Percentiles rank a stretch among this genome's conserved stretches.
phyloP scores from a whole-genome alignment of 2,888 invertebrate species.

The Andrena haemorrhoa region DNA sequence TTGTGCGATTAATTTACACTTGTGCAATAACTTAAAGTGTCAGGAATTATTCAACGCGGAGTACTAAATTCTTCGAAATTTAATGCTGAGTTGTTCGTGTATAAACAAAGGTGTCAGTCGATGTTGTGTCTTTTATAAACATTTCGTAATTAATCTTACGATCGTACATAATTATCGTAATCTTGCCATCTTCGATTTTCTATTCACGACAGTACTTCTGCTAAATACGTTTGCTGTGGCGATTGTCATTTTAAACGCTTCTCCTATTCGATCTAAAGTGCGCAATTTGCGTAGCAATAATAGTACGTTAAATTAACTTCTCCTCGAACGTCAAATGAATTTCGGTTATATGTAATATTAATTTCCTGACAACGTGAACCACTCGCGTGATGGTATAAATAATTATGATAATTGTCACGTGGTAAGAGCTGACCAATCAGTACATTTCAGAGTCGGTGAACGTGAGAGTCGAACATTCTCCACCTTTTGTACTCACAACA shows the following conservation, averaged over 20 bases:
- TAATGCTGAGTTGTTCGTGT: background rate
- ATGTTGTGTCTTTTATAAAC: background rate
- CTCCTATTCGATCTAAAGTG: background rate
- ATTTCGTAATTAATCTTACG: background rate
- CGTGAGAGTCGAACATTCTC: background rate
- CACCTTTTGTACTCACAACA: background rate
- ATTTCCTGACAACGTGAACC: background rate
- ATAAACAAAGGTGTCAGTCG: conserved; percentile 28
- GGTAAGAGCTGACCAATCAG: background rate
- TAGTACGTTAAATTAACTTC: background rate
- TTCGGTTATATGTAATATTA: background rate
- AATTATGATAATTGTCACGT: background rate
- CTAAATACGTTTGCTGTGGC: conserved; percentile 27
- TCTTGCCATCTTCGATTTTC: conserved; percentile 3
- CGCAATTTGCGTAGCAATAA: background rate
- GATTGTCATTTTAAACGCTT: conserved; percentile 42
- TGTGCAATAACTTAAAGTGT: conserved; percentile 38
- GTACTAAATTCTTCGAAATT: background rate
- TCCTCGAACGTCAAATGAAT: background rate
- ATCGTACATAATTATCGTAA: background rate
- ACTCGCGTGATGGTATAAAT: background rate
- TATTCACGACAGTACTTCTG: conserved; percentile 1
- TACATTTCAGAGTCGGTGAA: background rate
- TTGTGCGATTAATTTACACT: conserved; percentile 58
- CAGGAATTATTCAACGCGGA: background rate